Percentiles rank a stretch among this genome's conserved stretches.
Conservation (phyloP, 2,888 invertebrate species). For the Yponomeuta evonymella region DNA sequence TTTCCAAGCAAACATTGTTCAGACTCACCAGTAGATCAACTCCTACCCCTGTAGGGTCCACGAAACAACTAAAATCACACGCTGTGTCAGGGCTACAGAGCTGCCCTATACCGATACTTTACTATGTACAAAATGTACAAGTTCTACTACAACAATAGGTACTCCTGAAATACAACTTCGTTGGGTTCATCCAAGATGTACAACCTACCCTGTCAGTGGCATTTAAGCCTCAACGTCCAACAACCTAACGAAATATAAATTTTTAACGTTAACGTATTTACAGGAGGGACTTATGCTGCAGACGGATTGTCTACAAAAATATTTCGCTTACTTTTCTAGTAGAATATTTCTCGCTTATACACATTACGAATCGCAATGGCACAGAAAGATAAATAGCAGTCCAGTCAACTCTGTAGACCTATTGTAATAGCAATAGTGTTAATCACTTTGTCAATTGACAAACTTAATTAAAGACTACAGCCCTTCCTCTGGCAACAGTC, state of each 20-base stretch:
- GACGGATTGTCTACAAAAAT: background rate
- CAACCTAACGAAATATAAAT: slow-evolving; percentile 30
- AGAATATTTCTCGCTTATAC: background rate
- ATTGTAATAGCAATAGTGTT: too few species aligned
- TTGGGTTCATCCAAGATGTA: slow-evolving; percentile 57
- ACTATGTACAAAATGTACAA: slow-evolving; percentile 8
- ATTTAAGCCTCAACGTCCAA: slow-evolving; percentile 40
- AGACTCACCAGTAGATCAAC: too few species aligned
- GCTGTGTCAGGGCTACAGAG: background rate
- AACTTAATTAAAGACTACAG: too few species aligned
- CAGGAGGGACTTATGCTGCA: slow-evolving; percentile 47
- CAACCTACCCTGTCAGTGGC: slow-evolving; percentile 61
- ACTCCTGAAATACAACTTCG: slow-evolving; percentile 42
- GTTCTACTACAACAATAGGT: background rate
- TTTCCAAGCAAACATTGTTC: too few species aligned
- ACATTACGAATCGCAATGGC: background rate
- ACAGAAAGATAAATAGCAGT: background rate
- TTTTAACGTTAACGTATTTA: slow-evolving; percentile 17
- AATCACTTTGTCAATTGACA: too few species aligned
- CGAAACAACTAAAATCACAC: background rate
- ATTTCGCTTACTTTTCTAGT: background rate
- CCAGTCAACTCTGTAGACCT: too few species aligned
- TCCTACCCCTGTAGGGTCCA: too few species aligned
- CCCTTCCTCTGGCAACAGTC: too few species aligned
- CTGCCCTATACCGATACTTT: background rate